phyloP scores from a whole-genome alignment of 2,888 invertebrate species.

The Folsomia candida region DNA sequence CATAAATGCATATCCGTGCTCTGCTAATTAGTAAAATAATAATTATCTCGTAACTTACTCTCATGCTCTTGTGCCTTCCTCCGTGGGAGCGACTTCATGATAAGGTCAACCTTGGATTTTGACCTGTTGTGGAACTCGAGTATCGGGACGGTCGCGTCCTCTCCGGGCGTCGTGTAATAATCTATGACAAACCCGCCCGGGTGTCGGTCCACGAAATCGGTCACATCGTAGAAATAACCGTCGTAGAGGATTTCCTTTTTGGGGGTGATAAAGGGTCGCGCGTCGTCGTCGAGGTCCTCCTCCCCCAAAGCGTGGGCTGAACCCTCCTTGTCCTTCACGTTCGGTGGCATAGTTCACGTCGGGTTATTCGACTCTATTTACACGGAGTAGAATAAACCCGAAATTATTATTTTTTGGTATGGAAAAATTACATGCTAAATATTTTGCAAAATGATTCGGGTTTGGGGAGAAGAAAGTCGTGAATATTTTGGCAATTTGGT shows the following conservation, averaged over 20 bases:
- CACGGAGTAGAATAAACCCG: too few relatives aligned
- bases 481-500: too few relatives aligned
- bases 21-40: too few relatives aligned
- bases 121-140: conserved; percentile 30
- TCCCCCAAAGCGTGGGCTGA: not conserved
- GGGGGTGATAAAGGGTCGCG: conserved; percentile 11
- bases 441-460: too few relatives aligned
- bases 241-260: conserved; percentile 33
- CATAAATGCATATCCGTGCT: too few relatives aligned
- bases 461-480: too few relatives aligned
- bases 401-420: too few relatives aligned
- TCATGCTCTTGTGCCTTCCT: conserved; percentile 29
- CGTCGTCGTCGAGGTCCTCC: conserved; percentile 14
- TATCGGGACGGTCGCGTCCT: conserved; percentile 33
- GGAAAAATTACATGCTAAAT: too few relatives aligned
- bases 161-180: conserved; percentile 28
- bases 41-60: conserved; percentile 17
- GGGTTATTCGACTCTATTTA: too few relatives aligned
- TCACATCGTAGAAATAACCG: conserved; percentile 35
- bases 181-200: conserved; percentile 32
- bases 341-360: conserved; percentile 26
- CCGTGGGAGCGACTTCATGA: conserved; percentile 24
- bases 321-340: conserved; percentile 16
- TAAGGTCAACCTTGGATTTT: conserved; percentile 22
- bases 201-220: conserved; percentile 27